Conservation (phyloP, 1,140 invertebrate species). For the Adoxophyes honmai region DNA sequence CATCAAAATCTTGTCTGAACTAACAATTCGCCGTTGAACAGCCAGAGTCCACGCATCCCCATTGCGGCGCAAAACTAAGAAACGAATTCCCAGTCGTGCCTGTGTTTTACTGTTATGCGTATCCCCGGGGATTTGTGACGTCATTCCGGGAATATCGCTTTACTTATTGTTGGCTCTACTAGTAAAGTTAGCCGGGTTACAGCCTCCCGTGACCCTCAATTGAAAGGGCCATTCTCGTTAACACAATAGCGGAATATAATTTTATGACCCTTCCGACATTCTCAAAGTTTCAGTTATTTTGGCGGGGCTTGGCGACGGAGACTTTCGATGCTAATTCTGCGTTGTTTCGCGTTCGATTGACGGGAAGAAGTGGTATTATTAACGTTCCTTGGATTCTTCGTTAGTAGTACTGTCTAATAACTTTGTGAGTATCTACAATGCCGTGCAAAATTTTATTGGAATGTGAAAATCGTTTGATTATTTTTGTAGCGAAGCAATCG, state of each 20-base stretch:
- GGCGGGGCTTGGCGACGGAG: neutral
- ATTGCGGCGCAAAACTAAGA: neutral
- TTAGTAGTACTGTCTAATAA: too few species aligned
- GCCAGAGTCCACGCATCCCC: too few species aligned
- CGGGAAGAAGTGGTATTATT: too few species aligned
- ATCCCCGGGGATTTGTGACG: conserved; percentile 24
- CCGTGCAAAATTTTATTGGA: too few species aligned
- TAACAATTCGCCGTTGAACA: too few species aligned
- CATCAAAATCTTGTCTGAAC: too few species aligned
- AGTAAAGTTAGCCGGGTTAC: conserved; percentile 11
- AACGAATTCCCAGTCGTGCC: conserved; percentile 24
- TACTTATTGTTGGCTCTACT: conserved; percentile 12
- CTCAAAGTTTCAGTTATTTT: neutral
- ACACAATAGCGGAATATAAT: conserved; percentile 13
- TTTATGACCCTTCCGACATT: conserved; percentile 1
- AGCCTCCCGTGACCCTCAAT: conserved; percentile 9
- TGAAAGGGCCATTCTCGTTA: conserved; percentile 15
- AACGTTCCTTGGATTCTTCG: too few species aligned
- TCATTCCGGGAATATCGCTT: conserved; percentile 18
- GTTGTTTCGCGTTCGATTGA: too few species aligned
- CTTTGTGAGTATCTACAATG: too few species aligned
- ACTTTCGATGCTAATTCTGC: neutral
- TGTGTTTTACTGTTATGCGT: conserved; percentile 22
- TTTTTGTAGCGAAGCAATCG: too few species aligned
- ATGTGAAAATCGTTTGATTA: too few species aligned